Evolutionary conservation across 2,113 vertebrate species (phyloP).

Genomic region (Sylvilagus bachmani): DNA sequence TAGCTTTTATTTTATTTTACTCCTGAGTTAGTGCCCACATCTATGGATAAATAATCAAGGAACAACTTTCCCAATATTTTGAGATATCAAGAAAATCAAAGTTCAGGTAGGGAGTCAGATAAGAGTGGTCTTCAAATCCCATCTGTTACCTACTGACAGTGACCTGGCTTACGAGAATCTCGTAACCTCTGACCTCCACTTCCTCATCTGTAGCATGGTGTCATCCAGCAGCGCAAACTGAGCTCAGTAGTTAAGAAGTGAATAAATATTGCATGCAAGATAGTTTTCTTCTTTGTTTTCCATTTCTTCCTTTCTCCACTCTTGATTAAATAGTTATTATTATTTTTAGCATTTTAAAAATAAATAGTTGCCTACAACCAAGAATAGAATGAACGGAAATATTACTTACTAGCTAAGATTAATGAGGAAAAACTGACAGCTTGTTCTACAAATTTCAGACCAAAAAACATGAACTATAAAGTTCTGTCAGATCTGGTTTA

Average conservation of each 20-base stretch:
- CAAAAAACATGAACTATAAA: not conserved
- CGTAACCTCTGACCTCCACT: not conserved
- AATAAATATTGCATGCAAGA: not conserved
- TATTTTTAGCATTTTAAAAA: constrained; percentile 34
- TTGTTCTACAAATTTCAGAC: constrained; percentile 32
- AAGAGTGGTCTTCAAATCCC: not conserved
- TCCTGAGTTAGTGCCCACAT: not conserved
- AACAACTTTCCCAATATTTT: constrained; percentile 6
- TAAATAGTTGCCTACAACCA: not conserved
- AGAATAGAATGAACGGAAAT: not conserved
- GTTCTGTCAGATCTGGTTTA: not conserved
- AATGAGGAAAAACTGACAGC: not conserved
- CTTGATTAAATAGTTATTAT: not conserved
- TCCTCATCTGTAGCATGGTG: not conserved
- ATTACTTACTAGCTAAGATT: constrained; percentile 25
- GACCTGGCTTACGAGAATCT: too few relatives aligned
- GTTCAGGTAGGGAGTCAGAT: not conserved
- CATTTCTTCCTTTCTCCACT: not conserved
- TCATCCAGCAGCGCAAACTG: not conserved
- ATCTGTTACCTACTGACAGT: not conserved
- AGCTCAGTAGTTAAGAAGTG: not conserved
- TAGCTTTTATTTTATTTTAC: not conserved
- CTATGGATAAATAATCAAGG: not conserved
- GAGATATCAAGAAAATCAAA: not conserved
- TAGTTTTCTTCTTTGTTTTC: not conserved